Percentiles rank a stretch among this genome's conserved stretches.
These are phyloP conservation scores for Deilephila porcellus DNA, from an alignment of 2,888 invertebrate genomes.

Conservation along the genomic window DNA sequence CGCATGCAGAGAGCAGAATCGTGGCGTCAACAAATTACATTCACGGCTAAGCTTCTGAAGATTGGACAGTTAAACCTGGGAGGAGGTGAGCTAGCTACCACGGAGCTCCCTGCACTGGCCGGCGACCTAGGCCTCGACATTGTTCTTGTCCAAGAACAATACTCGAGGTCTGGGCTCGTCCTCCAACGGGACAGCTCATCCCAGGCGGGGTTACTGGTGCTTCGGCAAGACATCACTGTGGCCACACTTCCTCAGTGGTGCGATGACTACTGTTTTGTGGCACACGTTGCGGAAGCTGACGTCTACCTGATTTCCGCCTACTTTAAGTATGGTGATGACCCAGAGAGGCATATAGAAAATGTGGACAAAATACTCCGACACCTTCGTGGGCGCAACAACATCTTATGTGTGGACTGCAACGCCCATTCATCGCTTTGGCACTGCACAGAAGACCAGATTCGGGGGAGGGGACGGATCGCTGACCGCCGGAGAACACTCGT, in stretches of 20 bases:
- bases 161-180: conserved; percentile 20
- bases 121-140: conserved; percentile 36
- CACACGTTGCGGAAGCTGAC: background rate
- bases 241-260: conserved; percentile 37
- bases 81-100: conserved; percentile 37
- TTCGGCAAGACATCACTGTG: conserved; percentile 11
- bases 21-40: background rate
- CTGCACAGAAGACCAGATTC: conserved; percentile 32
- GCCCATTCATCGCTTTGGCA: conserved; percentile 48
- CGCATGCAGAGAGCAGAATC: conserved; percentile 35
- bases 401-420: conserved; percentile 43
- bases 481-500: conserved; percentile 14
- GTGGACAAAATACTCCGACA: conserved; percentile 1
- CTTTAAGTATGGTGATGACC: conserved; percentile 35
- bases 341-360: conserved; percentile 31
- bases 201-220: conserved; percentile 25
- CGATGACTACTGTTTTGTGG: conserved; percentile 36
- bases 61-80: conserved; percentile 44
- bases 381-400: conserved; percentile 19
- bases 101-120: conserved; percentile 39
- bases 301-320: conserved; percentile 34
- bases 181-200: background rate
- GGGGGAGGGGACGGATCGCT: conserved; percentile 34
- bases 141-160: conserved; percentile 46
- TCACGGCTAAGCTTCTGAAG: accelerated